Conservation (phyloP, 2,797 vertebrate genomes). For the Gorsachius magnificus region DNA sequence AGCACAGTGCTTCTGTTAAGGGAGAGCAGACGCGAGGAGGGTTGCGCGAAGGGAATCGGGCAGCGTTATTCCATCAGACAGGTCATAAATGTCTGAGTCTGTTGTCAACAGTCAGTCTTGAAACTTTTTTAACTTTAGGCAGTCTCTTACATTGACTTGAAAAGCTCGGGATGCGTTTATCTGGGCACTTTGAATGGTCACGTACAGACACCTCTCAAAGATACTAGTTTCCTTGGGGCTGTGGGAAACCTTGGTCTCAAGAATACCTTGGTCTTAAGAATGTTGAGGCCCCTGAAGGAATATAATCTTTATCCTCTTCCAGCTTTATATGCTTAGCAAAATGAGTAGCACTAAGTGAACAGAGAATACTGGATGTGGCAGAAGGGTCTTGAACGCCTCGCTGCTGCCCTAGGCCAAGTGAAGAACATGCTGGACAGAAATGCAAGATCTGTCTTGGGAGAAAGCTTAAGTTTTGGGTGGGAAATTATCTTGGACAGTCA, state of each 20-base stretch:
- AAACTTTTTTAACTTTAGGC: not conserved
- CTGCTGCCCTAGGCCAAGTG: not conserved
- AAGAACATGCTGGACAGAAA: not conserved
- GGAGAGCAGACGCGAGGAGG: not conserved
- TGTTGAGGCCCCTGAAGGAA: not conserved
- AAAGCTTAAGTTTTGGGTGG: not conserved
- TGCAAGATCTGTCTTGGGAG: not conserved
- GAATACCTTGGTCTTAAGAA: not conserved
- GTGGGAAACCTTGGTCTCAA: not conserved
- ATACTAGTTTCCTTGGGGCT: not conserved
- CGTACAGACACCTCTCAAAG: not conserved
- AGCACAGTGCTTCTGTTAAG: accelerated
- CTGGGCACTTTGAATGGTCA: not conserved
- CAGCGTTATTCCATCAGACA: not conserved
- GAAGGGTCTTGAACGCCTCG: not conserved
- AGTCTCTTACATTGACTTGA: not conserved
- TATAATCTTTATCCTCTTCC: not conserved
- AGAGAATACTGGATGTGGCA: not conserved
- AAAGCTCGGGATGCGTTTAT: not conserved
- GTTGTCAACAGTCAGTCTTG: not conserved
- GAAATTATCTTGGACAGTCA: not conserved
- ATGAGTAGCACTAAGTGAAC: not conserved
- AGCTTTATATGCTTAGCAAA: not conserved
- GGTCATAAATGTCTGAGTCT: not conserved
- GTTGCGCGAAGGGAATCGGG: not conserved